These are phyloP conservation scores for Aphidoletes aphidimyza DNA, from an alignment of 2,888 invertebrate genomes.

Conservation along the genomic window DNA sequence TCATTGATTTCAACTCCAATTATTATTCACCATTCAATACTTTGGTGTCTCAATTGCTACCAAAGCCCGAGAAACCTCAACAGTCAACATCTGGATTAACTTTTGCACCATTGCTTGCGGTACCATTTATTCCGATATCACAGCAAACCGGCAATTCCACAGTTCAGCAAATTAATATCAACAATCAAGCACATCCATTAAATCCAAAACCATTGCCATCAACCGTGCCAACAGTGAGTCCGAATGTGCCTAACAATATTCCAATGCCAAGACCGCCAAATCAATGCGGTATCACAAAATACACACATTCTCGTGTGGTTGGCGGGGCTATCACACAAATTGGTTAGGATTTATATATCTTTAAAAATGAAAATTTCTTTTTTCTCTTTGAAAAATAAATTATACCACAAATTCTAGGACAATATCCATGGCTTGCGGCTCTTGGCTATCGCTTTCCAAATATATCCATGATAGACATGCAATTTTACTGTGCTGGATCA, in stretches of 20 bases:
- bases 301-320: constrained; percentile 69
- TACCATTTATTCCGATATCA: background rate
- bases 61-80: background rate
- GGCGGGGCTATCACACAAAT: constrained; percentile 65
- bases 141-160: background rate
- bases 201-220: background rate
- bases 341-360: constrained; percentile 59
- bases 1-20: background rate
- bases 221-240: background rate
- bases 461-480: constrained; percentile 59
- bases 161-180: background rate
- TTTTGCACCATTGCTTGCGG: background rate
- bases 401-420: constrained; percentile 66
- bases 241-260: background rate
- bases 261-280: constrained; percentile 16
- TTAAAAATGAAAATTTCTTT: background rate
- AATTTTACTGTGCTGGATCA: constrained; percentile 82
- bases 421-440: constrained; percentile 88
- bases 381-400: background rate
- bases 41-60: background rate
- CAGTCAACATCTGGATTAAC: background rate
- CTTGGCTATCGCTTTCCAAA: constrained; percentile 73
- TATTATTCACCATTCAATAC: background rate
- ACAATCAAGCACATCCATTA: background rate
- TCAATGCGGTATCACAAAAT: constrained; percentile 69